Evolutionary conservation across 1,140 invertebrate genomes (phyloP).

Genomic region (Oncopeltus fasciatus): DNA sequence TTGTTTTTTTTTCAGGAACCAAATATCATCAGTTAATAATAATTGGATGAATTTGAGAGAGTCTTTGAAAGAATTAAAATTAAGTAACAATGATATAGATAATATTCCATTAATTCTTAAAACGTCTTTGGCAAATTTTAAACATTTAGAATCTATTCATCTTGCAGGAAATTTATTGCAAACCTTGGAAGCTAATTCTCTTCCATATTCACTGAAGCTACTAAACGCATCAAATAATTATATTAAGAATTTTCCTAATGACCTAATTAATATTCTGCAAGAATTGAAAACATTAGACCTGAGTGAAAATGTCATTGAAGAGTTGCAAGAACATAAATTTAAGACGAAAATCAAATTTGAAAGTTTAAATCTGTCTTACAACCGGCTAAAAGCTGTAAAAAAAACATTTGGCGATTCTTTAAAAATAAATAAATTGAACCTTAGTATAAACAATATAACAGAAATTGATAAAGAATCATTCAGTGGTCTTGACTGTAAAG

Average conservation of each 20-base stretch:
- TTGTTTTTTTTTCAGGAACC: constrained; percentile 39
- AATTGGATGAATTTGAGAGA: constrained; percentile 61
- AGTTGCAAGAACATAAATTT: constrained; percentile 34
- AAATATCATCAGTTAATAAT: constrained; percentile 42
- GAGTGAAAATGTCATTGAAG: constrained; percentile 58
- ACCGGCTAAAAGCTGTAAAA: constrained; percentile 46
- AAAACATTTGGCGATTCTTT: constrained; percentile 49
- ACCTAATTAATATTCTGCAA: constrained; percentile 4
- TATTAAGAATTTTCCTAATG: constrained; percentile 43
- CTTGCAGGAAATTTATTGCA: constrained; percentile 55
- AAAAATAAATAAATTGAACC: constrained; percentile 56
- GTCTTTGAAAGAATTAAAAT: constrained; percentile 57
- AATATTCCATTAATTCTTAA: constrained; percentile 32
- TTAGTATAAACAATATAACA: constrained; percentile 58
- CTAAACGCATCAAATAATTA: constrained; percentile 61
- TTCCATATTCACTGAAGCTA: constrained; percentile 50
- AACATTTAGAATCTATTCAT: constrained; percentile 53
- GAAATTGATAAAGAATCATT: constrained; percentile 48
- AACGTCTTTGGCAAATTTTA: constrained; percentile 38
- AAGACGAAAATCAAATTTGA: constrained; percentile 48
- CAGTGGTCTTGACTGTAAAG: constrained; percentile 46
- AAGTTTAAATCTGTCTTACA: constrained; percentile 69
- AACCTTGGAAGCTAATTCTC: constrained; percentile 38
- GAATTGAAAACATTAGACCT: constrained; percentile 46
- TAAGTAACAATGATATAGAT: constrained; percentile 64